phyloP scores from a whole-genome alignment of 1,140 invertebrate genomes.

The Drosophila repleta region DNA sequence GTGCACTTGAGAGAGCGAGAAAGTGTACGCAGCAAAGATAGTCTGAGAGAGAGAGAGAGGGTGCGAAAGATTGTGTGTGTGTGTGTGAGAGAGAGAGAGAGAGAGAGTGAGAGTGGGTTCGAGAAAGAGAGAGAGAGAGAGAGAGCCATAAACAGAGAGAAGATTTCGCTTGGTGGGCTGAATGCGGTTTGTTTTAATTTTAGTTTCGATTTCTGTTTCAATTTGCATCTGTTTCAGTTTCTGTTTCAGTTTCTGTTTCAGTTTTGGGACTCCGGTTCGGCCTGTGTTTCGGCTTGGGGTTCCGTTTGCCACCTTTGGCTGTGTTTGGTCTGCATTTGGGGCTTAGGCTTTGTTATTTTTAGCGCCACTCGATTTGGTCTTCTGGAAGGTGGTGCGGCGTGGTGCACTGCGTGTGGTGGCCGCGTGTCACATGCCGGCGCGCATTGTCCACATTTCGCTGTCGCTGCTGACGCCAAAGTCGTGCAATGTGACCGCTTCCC shows the following conservation, averaged over 20 bases:
- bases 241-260: neutral
- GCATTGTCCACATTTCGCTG: constrained; percentile 33
- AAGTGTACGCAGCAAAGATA: neutral
- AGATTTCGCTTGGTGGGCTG: neutral
- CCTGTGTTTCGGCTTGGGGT: constrained; percentile 2
- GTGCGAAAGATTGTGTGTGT: neutral
- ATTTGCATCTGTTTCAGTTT: constrained; percentile 1
- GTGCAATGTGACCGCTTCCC: constrained; percentile 51
- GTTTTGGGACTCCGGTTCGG: neutral
- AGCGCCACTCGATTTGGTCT: constrained; percentile 41
- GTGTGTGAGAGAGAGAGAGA: neutral
- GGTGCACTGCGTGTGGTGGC: constrained; percentile 42
- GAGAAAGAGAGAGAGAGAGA: neutral
- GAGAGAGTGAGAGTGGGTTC: neutral
- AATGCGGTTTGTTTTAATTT: constrained; percentile 30
- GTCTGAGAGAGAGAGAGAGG: neutral
- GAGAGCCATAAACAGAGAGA: neutral
- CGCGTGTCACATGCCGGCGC: constrained; percentile 50
- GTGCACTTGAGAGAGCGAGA: neutral
- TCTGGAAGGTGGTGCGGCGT: constrained; percentile 15
- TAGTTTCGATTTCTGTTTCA: neutral
- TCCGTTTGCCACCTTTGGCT: constrained; percentile 20
- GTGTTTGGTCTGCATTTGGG: constrained; percentile 43
- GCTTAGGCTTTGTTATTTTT: constrained; percentile 53
- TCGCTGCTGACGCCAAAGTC: constrained; percentile 26